phyloP scores from a whole-genome alignment of 2,113 vertebrate species.

The Rhinoptilus africanus region DNA sequence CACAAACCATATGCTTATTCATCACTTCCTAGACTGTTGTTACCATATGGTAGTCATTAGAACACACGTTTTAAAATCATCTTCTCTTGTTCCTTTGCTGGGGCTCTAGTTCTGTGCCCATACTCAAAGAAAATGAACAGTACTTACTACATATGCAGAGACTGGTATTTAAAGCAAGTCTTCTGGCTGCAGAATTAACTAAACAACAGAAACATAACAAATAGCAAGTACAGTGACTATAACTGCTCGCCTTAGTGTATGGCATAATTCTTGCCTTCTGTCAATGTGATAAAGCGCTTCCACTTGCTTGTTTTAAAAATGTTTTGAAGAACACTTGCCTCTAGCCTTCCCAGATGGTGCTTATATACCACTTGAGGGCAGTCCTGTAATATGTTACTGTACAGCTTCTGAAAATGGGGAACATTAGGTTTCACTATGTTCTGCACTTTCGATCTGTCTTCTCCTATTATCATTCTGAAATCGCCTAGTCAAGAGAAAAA shows the following conservation, averaged over 20 bases:
- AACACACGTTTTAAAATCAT: background rate
- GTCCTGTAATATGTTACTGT: conserved; percentile 85
- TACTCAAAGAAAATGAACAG: background rate
- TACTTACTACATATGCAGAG: background rate
- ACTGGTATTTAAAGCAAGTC: background rate
- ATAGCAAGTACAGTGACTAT: background rate
- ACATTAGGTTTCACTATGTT: conserved; percentile 91
- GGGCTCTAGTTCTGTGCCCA: background rate
- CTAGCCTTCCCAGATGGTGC: conserved; percentile 85
- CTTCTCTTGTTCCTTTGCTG: background rate
- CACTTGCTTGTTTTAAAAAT: background rate
- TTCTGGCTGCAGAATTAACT: background rate
- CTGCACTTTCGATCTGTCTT: conserved; percentile 89
- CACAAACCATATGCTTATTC: background rate
- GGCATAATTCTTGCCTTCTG: background rate
- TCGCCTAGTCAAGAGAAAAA: conserved; percentile 78
- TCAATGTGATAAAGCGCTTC: background rate
- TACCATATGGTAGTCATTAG: background rate
- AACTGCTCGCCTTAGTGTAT: background rate
- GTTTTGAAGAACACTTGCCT: conserved; percentile 76
- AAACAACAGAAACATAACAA: background rate
- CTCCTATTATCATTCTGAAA: conserved; percentile 94
- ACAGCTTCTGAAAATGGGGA: conserved; percentile 86
- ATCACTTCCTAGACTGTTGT: background rate
- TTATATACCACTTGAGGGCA: conserved; percentile 93